Evolutionary conservation across 2,797 vertebrate species (phyloP).

Genomic region (Hoplostethus mediterraneus): DNA sequence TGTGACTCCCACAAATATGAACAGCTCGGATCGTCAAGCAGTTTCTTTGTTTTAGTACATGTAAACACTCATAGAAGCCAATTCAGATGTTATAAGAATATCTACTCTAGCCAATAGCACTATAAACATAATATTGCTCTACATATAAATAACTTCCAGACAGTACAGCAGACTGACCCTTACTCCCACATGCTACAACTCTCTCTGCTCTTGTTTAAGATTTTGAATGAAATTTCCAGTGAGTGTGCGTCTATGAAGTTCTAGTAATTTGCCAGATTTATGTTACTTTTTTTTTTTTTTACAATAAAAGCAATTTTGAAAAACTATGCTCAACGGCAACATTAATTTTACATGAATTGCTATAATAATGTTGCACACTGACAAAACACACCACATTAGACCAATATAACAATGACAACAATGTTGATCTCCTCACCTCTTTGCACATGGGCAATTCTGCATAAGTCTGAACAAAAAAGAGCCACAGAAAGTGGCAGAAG

Average conservation of each 20-base stretch:
- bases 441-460: conserved; percentile 85
- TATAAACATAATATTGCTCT: background rate
- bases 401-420: background rate
- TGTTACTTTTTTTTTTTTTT: no score
- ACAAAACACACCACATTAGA: background rate
- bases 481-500: conserved; percentile 50
- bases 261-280: no score
- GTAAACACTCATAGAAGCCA: no score
- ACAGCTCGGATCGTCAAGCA: background rate
- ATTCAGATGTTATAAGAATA: no score
- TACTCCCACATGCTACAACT: background rate
- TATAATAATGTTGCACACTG: background rate
- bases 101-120: no score
- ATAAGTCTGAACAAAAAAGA: conserved; percentile 53
- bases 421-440: conserved; percentile 79
- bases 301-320: no score
- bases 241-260: no score
- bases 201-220: background rate
- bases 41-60: background rate
- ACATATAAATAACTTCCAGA: background rate
- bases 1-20: background rate
- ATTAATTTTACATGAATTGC: background rate
- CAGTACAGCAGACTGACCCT: background rate
- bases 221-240: no score
- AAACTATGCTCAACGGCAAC: no score